Conservation (phyloP, 2,797 vertebrate species). For the Platalea minor region DNA sequence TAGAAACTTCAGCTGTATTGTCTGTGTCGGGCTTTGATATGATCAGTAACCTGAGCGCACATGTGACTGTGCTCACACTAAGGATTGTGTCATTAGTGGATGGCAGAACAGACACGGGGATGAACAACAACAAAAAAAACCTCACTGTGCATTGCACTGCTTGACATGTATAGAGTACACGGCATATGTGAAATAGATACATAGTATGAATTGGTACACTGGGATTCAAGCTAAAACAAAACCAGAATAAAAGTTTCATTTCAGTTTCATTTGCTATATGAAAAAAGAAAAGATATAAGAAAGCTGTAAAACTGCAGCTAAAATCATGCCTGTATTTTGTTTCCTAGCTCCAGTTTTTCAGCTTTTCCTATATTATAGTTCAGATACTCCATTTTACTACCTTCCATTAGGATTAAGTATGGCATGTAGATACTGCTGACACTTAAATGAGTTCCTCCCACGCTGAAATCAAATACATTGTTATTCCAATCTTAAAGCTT, state of each 20-base stretch:
- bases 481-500: background rate
- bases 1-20: background rate
- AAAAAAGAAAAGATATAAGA: background rate
- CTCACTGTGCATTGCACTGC: background rate
- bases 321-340: background rate
- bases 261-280: background rate
- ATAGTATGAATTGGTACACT: background rate
- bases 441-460: background rate
- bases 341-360: background rate
- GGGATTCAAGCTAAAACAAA: background rate
- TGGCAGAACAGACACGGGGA: rapidly evolving
- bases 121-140: background rate
- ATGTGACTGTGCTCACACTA: background rate
- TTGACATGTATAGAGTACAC: background rate
- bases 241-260: background rate
- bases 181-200: background rate
- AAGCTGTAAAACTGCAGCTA: background rate
- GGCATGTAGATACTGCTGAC: background rate
- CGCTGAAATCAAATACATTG: background rate
- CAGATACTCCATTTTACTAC: background rate
- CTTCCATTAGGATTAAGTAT: background rate
- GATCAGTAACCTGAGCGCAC: background rate
- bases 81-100: background rate
- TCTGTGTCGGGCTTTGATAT: background rate
- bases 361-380: background rate